Base-by-base conservation (phyloP, 2,113 vertebrate genomes). In the Oplegnathus fasciatus region DNA sequence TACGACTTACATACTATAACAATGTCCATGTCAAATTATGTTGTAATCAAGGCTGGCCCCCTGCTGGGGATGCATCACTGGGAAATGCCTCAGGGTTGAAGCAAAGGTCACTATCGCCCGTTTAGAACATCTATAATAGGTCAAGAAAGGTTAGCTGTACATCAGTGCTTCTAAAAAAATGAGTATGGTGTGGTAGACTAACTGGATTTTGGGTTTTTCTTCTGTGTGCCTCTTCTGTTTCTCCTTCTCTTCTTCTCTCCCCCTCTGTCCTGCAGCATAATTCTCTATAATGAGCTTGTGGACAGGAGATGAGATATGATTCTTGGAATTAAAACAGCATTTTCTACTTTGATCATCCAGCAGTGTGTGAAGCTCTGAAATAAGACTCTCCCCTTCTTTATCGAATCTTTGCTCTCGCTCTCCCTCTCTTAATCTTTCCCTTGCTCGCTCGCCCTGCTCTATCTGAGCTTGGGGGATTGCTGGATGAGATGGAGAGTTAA, bases 271-370 rank as follows among this genome's bases (percentile, higher is more conserved):
- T 86, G 83, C 85, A 85, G 89, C 89, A 86, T 81, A 86, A 85
- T 89, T 90, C 91, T 91, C 74, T 80, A 86, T 95, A 94, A 95
- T 92, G 91, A 95, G 93, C 90, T 90, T 92, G 89, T 94, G 89
- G 87, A 93, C 88, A 89, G 74, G 80, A 92, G 82, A 95, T 88
- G 90, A 95, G 94, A 94, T 94, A 88, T 89, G 90, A 91, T 94
- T 94, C 90, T 89, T 88, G 82, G 86, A 95, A 95, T 93, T 93
- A 95, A 95, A 95, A 94, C 88, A 91, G 91, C 89, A 90, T 94
- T 93, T 92, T 91, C 83, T 85, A 83, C 92, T 94, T 95, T 95
- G 91, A 95, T 95, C 93, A 91, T 78, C 34, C 68, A 81, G 83
- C 88, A 90, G 79, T 85, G 84, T 87, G 89, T 80, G 90, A 83